A percentile compares a stretch with the other conserved stretches of the same genome.
Conservation (phyloP, 2,797 vertebrate species). For the Falco cherrug region DNA sequence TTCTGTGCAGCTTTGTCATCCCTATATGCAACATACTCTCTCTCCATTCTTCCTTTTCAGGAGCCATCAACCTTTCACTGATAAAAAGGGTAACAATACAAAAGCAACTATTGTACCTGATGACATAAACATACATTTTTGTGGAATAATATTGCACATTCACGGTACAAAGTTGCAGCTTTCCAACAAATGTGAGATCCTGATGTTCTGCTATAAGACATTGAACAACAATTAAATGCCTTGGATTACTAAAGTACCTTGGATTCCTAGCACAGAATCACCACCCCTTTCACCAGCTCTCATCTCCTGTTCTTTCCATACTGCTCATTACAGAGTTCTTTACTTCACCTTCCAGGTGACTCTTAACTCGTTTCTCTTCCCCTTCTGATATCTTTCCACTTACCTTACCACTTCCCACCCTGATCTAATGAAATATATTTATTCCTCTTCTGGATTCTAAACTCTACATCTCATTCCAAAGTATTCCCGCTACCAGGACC, state of each 20-base stretch:
- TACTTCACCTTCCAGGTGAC: not conserved
- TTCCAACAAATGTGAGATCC: not conserved
- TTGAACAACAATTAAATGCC: not conserved
- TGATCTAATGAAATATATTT: not conserved
- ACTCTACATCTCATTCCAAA: not conserved
- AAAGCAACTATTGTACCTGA: not conserved
- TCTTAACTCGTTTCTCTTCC: not conserved
- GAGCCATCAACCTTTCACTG: not conserved
- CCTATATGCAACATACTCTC: not conserved
- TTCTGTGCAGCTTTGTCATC: not conserved
- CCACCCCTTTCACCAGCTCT: not conserved
- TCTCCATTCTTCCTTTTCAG: not conserved
- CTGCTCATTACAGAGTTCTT: not conserved
- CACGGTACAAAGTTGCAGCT: not conserved
- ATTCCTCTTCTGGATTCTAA: not conserved
- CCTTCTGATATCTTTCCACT: not conserved
- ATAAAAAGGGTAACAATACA: not conserved
- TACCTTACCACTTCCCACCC: not conserved
- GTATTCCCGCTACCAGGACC: not conserved
- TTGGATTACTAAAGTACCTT: not conserved
- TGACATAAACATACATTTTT: not conserved
- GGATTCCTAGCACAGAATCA: not conserved
- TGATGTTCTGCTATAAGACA: not conserved
- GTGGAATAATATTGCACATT: not conserved
- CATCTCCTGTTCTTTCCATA: not conserved